phyloP scores from a whole-genome alignment of 1,140 invertebrate genomes.

The Sipha flava region DNA sequence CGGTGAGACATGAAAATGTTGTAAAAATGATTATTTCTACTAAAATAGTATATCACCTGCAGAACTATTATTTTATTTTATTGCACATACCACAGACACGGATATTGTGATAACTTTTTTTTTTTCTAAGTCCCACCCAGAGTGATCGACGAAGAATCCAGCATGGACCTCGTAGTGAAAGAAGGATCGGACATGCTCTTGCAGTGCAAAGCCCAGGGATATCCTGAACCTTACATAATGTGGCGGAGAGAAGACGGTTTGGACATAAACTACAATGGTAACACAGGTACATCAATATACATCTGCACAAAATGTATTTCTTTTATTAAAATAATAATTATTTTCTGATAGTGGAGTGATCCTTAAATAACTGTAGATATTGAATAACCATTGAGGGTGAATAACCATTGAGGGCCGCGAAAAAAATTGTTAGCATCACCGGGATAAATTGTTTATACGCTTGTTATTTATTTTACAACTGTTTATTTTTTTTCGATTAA shows the following conservation, averaged over 20 bases:
- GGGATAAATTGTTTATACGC: too few relatives aligned
- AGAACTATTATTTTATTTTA: background rate
- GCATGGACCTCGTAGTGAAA: conserved; percentile 78
- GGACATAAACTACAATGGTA: conserved; percentile 73
- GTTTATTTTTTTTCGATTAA: too few relatives aligned
- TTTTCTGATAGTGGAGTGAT: too few relatives aligned
- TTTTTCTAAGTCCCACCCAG: conserved; percentile 63
- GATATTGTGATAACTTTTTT: conserved; percentile 19
- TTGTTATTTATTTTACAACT: too few relatives aligned
- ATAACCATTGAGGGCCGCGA: too few relatives aligned
- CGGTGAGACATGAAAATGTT: conserved; percentile 50
- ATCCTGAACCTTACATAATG: conserved; percentile 83
- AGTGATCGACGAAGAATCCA: conserved; percentile 75
- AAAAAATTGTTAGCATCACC: too few relatives aligned
- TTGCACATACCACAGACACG: too few relatives aligned
- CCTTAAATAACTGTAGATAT: too few relatives aligned
- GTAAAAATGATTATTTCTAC: background rate
- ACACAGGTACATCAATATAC: too few relatives aligned
- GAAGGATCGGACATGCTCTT: conserved; percentile 81
- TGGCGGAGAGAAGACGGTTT: conserved; percentile 82
- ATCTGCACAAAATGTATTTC: background rate
- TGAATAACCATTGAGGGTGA: too few relatives aligned
- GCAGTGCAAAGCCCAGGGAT: conserved; percentile 77
- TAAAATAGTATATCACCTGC: too few relatives aligned
- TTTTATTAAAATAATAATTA: background rate